Evolutionary conservation across 1,140 invertebrate genomes (phyloP), one percentile per base, ranked within the genome.

Genomic region (Lordiphosa stackelbergi): DNA sequence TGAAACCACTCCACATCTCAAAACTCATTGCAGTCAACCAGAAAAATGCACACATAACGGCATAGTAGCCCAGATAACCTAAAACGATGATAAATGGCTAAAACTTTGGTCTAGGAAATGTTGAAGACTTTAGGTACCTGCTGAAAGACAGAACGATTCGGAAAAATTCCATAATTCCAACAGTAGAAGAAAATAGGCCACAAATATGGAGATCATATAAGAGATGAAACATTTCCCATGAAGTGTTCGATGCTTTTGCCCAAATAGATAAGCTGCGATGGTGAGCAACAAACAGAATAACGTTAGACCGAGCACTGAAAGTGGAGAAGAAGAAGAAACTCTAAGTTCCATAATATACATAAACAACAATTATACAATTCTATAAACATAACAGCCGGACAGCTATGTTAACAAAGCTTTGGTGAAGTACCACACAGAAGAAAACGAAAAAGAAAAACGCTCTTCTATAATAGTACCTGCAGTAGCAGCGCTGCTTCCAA

Each of bases 21-120:
- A 92, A 91, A 55, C 93, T 92, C 88, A 95, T 93, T 1, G 93
- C 90, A 66, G 92, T 93, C 64, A 95, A 91, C 94, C 94, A 95
- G 49, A 92, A 91, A 84, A 95, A 95, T 45, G 92, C 91, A 1
- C 91, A 89, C 69, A 94, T 89, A 69, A 94, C 92, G 52, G 91
- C 91, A 86, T 92, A 94, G 86, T 95, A 94, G n/a, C 93, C 89
- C 52, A 91, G 87, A 54, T 92, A 90, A 4, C 92, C 93, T 81
- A 12, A 34, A 46, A 31, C 0, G 6, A 31, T 2, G 2, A 2
- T 2, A 31, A 31, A 8, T 31, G 1, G 28, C 8, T 7, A 31
- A 31, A 31, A 2, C 0, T 31, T 31, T 31, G 24, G 1, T 5
- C 22, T 5, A 6, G 5, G 5, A 24, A 24, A 0, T 5, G 5